These are phyloP conservation scores for Ormyrus nitidulus DNA, from an alignment of 2,888 invertebrate genomes.

Conservation along the genomic window DNA sequence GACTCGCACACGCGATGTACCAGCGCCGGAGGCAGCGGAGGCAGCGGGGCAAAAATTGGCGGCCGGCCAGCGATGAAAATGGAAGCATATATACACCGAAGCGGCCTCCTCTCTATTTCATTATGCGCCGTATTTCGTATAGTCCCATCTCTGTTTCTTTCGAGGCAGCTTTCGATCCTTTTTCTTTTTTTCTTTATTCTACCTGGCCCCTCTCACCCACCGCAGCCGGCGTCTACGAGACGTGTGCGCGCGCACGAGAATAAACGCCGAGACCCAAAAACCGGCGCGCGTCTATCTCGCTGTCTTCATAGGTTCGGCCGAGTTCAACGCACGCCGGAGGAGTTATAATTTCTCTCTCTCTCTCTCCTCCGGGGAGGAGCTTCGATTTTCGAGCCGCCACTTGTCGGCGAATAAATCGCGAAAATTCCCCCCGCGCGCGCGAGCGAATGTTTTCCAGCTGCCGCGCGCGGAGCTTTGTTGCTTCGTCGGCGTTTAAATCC, in stretches of 20 bases:
- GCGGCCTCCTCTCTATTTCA: not conserved
- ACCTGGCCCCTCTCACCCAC: not conserved
- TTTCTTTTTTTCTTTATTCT: no score
- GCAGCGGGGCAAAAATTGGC: constrained; percentile 64
- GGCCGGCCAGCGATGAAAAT: constrained; percentile 72
- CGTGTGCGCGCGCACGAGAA: not conserved
- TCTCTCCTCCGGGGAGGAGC: not conserved
- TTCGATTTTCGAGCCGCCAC: constrained; percentile 42
- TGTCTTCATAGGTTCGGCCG: constrained; percentile 45
- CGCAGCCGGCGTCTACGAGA: not conserved
- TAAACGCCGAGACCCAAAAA: constrained; percentile 52
- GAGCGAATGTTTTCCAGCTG: constrained; percentile 24
- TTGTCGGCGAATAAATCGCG: constrained; percentile 4
- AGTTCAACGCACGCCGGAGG: constrained; percentile 67
- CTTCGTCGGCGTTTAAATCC: no score
- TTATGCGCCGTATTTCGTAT: not conserved
- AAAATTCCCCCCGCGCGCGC: constrained; percentile 1
- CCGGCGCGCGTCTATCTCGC: not conserved
- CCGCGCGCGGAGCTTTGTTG: not conserved
- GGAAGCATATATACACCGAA: constrained; percentile 68
- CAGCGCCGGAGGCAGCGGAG: not conserved
- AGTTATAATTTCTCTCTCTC: constrained; percentile 57
- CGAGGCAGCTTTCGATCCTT: no score
- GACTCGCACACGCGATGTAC: no score
- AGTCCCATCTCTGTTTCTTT: not conserved